Evolutionary conservation across 2,888 invertebrate species (phyloP).

Genomic region (Cremastobaeus sp.): DNA sequence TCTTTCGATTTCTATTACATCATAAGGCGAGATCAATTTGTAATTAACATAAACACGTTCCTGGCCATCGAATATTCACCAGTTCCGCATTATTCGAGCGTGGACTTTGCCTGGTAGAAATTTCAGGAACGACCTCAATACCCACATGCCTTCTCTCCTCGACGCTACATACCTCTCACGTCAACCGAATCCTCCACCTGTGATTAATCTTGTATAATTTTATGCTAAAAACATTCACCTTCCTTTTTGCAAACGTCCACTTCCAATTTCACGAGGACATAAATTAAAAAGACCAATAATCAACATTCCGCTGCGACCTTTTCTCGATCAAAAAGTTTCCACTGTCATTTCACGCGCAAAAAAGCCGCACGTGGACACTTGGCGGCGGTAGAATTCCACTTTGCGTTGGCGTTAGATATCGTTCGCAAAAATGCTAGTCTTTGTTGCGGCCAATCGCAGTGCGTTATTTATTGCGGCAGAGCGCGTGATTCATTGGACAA

Average conservation of each 20-base stretch:
- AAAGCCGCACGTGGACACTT: not conserved
- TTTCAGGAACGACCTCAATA: conserved; percentile 52
- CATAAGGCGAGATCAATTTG: conserved; percentile 8
- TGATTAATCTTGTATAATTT: conserved; percentile 14
- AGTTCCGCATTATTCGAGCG: conserved; percentile 44
- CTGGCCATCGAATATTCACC: conserved; percentile 26
- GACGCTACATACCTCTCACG: conserved; percentile 19
- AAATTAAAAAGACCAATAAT: too few species aligned
- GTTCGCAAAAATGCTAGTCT: not conserved
- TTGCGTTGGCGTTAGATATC: not conserved
- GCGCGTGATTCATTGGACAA: not conserved
- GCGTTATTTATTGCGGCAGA: not conserved
- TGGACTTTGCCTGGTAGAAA: conserved; percentile 50
- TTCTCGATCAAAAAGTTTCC: conserved; percentile 18
- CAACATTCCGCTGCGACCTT: too few species aligned
- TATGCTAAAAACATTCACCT: too few species aligned
- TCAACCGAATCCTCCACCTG: conserved; percentile 5
- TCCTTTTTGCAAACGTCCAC: not conserved
- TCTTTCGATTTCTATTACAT: conserved; percentile 22
- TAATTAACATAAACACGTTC: conserved; percentile 40
- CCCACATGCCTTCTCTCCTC: conserved; percentile 42
- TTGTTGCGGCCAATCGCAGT: not conserved
- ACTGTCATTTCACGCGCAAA: not conserved
- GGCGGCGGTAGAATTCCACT: conserved; percentile 7
- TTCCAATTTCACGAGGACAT: too few species aligned